phyloP scores from a whole-genome alignment of 2,797 vertebrate genomes.

The Oryzias sinensis region DNA sequence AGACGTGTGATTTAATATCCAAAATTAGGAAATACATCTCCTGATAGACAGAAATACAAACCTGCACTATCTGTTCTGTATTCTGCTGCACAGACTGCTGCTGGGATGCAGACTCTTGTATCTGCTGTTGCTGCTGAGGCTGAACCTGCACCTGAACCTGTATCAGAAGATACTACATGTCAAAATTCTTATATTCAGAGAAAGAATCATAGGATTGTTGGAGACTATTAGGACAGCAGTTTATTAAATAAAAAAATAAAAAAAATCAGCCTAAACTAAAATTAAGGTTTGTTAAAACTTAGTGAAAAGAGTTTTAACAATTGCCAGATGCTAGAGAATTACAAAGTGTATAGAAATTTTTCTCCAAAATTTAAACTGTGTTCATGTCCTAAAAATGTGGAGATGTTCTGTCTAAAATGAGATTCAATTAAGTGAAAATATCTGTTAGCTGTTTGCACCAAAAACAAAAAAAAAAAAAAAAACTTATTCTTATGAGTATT shows the following conservation, averaged over 20 bases:
- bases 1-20: neutral
- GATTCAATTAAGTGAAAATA: too few species aligned
- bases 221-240: neutral
- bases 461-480: too few species aligned
- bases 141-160: constrained; percentile 94
- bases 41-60: constrained; percentile 39
- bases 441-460: too few species aligned
- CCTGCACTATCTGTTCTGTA: constrained; percentile 90
- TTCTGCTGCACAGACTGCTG: constrained; percentile 83
- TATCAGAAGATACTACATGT: constrained; percentile 14
- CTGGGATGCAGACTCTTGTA: constrained; percentile 84
- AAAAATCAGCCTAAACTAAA: too few species aligned
- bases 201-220: neutral
- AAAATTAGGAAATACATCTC: neutral
- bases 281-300: too few species aligned
- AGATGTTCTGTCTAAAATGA: too few species aligned
- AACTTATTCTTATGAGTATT: too few species aligned
- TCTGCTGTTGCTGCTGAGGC: constrained; percentile 87
- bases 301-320: too few species aligned
- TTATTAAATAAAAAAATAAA: neutral
- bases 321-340: too few species aligned
- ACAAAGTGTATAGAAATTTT: too few species aligned
- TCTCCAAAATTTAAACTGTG: too few species aligned
- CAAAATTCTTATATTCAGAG: neutral
- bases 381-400: too few species aligned